Evolutionary conservation across 2,888 invertebrate genomes (phyloP), one percentile per base, ranked within the genome.

Genomic region (Amphipyra tragopoginis): DNA sequence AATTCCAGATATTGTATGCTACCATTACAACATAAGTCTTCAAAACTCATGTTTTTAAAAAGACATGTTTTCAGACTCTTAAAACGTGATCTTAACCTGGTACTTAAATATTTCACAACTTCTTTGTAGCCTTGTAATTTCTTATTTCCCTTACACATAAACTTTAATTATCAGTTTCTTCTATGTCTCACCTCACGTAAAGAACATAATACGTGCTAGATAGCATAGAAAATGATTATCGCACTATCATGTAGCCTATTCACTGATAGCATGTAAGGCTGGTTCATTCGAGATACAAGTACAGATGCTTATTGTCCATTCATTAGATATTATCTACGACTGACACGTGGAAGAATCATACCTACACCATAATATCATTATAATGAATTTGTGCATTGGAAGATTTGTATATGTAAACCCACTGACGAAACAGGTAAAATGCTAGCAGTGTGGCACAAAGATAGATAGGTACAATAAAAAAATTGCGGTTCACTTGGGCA

Each of bases 121-220:
- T 40, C 7, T 45, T 56, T 38, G 26, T 29, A 50, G 39, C 50
- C 40, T 5, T 58, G 15, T 36, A 14, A 51, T 40, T 53, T 38
- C 14, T 15, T 44, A 49, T 58, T 33, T 50, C 36, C 11, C 6
- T 63, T 49, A 15, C 36, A 26, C 9, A 53, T 42, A 49, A 38
- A 49, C 10, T 43, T 15, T 34, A 47, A 56, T 57, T 34, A 60
- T 57, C 43, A 51, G 43, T 53, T 36, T 36, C n/a, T 57, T 65
- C 42, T 39, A 40, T 8, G 15, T 10, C 36, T 29, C 58, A 63
- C 63, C 62, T 73, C 75, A 73, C 72, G 76, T 79, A 64, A 57
- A 50, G 42, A 45, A 15, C 21, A 49, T 43, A 55, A 45, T 51
- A 75, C 75, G 72, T 75, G 75, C 43, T 58, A 42, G 53, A 64